phyloP scores from a whole-genome alignment of 2,888 invertebrate species.

The Cordilura impudica region DNA sequence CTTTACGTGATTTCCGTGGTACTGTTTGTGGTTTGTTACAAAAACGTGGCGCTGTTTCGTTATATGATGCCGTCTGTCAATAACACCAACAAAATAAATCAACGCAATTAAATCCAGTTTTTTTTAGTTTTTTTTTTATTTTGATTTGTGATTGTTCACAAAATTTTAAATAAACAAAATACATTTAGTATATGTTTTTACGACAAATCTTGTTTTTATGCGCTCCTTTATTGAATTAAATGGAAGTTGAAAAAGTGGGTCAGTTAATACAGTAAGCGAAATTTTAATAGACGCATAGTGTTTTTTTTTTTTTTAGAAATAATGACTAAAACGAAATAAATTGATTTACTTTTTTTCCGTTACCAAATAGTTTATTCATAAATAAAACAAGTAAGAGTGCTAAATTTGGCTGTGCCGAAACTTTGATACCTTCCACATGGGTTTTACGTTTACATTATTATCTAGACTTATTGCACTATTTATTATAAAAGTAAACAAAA shows the following conservation, averaged over 20 bases:
- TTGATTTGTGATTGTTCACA: conserved; percentile 10
- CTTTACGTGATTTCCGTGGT: conserved; percentile 76
- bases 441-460: too few species aligned
- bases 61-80: conserved; percentile 55
- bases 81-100: conserved; percentile 53
- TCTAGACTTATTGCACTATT: too few species aligned
- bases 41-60: conserved; percentile 62
- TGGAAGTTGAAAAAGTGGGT: conserved; percentile 33
- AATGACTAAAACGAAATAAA: too few species aligned
- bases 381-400: too few species aligned
- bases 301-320: too few species aligned
- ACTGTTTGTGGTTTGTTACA: conserved; percentile 76
- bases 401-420: too few species aligned
- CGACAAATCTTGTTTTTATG: conserved; percentile 45
- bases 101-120: conserved; percentile 39
- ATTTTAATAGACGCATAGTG: too few species aligned
- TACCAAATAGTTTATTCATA: too few species aligned
- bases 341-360: too few species aligned
- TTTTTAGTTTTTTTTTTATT: not conserved
- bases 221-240: not conserved
- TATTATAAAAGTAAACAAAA: too few species aligned
- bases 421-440: too few species aligned
- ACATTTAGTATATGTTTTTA: not conserved
- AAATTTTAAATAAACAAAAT: not conserved
- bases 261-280: conserved; percentile 12